These are phyloP conservation scores for Phyllotis vaccarum DNA, from an alignment of 2,797 vertebrate species.

Conservation along the genomic window DNA sequence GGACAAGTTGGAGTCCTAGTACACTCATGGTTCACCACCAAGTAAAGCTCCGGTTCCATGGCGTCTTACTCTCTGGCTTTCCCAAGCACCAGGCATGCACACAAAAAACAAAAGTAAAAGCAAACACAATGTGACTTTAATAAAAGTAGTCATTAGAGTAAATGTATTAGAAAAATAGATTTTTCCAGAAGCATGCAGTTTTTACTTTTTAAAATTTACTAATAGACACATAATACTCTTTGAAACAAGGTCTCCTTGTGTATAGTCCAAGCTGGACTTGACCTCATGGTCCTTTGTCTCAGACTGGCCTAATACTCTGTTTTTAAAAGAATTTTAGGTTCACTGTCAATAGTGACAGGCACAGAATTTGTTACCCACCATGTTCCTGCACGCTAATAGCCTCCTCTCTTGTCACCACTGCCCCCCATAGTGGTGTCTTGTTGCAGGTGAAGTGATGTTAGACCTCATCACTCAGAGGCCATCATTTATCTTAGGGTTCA, in stretches of 20 bases:
- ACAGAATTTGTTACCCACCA: background rate
- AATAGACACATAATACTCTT: background rate
- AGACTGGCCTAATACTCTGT: background rate
- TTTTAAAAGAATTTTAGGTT: constrained; percentile 5
- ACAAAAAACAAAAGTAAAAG: background rate
- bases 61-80: background rate
- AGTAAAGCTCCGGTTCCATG: background rate
- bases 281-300: background rate
- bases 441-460: background rate
- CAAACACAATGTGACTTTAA: background rate
- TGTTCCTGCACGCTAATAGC: background rate
- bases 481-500: background rate
- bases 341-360: background rate
- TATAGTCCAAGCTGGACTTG: background rate
- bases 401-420: background rate
- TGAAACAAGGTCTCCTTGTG: background rate
- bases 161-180: constrained; percentile 36
- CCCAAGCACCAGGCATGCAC: background rate
- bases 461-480: background rate
- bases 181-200: background rate
- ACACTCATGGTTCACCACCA: background rate
- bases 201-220: background rate
- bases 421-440: background rate
- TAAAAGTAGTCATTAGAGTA: constrained; percentile 40
- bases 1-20: background rate